Conservation (phyloP, 2,888 invertebrate species). For the Halocaridina rubra region DNA sequence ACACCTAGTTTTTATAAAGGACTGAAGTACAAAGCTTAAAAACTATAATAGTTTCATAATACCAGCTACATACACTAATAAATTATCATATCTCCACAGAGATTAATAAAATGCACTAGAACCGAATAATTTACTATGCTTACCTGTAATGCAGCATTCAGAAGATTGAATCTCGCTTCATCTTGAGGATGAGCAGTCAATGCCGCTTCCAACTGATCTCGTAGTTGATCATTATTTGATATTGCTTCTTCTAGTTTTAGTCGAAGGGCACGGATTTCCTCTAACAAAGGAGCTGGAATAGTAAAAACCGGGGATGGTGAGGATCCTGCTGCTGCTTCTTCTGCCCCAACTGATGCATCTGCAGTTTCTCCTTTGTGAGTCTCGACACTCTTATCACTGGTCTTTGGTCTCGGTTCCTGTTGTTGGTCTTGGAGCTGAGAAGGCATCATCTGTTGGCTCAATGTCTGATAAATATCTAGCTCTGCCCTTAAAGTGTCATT, state of each 20-base stretch:
- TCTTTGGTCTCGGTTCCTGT: conserved; percentile 10
- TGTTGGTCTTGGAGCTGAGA: neutral
- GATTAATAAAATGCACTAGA: too few species aligned
- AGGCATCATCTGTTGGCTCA: conserved; percentile 36
- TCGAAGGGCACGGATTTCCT: conserved; percentile 64
- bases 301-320: neutral
- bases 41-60: too few species aligned
- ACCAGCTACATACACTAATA: too few species aligned
- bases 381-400: conserved; percentile 39
- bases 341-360: conserved; percentile 40
- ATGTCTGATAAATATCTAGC: conserved; percentile 65
- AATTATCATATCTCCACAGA: too few species aligned
- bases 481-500: conserved; percentile 69
- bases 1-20: too few species aligned
- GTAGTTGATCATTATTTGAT: conserved; percentile 65
- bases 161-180: conserved; percentile 42
- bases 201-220: conserved; percentile 71
- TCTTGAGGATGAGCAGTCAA: conserved; percentile 65
- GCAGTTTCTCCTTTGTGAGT: conserved; percentile 36
- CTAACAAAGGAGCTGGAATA: conserved; percentile 41
- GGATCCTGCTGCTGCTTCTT: conserved; percentile 2
- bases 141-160: conserved; percentile 46
- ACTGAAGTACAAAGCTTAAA: too few species aligned
- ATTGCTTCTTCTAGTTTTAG: conserved; percentile 65
- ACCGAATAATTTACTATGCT: too few species aligned